Conservation (phyloP, 2,888 invertebrate genomes). For the Pyrrhosoma nymphula region DNA sequence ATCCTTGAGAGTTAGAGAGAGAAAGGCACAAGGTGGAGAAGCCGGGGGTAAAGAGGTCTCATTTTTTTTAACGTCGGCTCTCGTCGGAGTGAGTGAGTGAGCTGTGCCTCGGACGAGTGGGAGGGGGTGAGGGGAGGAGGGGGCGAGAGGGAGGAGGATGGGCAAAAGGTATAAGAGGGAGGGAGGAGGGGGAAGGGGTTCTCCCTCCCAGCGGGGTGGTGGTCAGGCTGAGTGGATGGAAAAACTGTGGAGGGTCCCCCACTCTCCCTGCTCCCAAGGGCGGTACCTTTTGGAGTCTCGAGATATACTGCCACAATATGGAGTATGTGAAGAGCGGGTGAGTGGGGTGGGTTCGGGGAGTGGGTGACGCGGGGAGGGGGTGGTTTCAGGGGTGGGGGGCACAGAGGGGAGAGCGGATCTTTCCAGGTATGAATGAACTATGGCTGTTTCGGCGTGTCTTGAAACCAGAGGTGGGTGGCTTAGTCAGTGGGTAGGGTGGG, state of each 20-base stretch:
- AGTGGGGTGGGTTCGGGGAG: not conserved
- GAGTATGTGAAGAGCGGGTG: constrained; percentile 49
- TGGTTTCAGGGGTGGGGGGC: not conserved
- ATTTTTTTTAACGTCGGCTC: constrained; percentile 20
- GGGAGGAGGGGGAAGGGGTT: not conserved
- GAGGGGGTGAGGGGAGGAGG: not conserved
- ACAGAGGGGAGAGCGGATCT: constrained; percentile 17
- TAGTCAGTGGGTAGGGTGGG: not conserved
- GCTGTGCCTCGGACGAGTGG: not conserved
- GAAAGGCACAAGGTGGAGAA: not conserved
- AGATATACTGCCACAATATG: constrained; percentile 65
- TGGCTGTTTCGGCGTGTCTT: constrained; percentile 51
- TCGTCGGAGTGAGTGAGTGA: not conserved
- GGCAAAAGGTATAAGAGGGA: not conserved
- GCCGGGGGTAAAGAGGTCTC: constrained; percentile 19
- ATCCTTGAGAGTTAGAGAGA: not conserved
- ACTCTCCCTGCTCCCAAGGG: not conserved
- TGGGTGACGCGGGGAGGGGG: not conserved
- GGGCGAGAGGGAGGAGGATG: not conserved
- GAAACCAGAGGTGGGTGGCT: not conserved
- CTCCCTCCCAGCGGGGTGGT: constrained; percentile 42
- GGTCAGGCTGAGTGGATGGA: constrained; percentile 64
- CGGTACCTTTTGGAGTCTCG: constrained; percentile 58
- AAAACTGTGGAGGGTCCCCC: constrained; percentile 47
- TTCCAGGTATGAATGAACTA: constrained; percentile 67